A percentile compares a stretch with the other conserved stretches of the same genome.
Evolutionary conservation across 2,113 vertebrate species (phyloP).

Genomic region (Melanerpes formicivorus): DNA sequence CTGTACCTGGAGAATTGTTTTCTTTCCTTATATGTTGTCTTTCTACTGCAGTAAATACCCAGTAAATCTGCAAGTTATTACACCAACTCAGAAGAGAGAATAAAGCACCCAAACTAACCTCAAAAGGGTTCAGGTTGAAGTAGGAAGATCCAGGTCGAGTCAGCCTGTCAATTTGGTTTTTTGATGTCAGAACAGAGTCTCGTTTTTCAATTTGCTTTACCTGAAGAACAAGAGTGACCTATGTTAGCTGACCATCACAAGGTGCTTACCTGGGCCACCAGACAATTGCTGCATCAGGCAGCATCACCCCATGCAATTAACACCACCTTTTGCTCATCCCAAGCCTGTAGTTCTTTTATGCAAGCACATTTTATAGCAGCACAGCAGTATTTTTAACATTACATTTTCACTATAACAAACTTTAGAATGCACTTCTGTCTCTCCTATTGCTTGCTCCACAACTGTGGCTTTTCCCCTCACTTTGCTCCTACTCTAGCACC

Average conservation of each 20-base stretch:
- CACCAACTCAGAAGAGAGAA: background rate
- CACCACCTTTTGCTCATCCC: background rate
- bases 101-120: conserved; percentile 74
- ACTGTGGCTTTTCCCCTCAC: background rate
- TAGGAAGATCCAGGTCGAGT: conserved; percentile 94
- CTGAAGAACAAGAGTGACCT: conserved; percentile 67
- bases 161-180: conserved; percentile 96
- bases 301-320: accelerated
- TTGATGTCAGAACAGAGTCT: conserved; percentile 95
- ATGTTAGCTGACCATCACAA: background rate
- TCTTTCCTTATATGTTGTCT: background rate
- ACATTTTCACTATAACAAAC: accelerated
- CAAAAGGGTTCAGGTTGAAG: conserved; percentile 97
- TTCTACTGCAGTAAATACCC: background rate
- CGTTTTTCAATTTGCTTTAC: conserved; percentile 98
- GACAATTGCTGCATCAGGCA: background rate
- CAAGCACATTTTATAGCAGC: background rate
- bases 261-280: accelerated
- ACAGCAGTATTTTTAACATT: background rate
- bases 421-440: background rate
- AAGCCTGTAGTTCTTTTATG: background rate
- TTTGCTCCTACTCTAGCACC: background rate
- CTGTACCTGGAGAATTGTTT: too few species aligned
- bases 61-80: background rate
- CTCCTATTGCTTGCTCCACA: background rate